These are phyloP conservation scores for Gibbula magus DNA, from an alignment of 2,888 invertebrate species.

Conservation along the genomic window DNA sequence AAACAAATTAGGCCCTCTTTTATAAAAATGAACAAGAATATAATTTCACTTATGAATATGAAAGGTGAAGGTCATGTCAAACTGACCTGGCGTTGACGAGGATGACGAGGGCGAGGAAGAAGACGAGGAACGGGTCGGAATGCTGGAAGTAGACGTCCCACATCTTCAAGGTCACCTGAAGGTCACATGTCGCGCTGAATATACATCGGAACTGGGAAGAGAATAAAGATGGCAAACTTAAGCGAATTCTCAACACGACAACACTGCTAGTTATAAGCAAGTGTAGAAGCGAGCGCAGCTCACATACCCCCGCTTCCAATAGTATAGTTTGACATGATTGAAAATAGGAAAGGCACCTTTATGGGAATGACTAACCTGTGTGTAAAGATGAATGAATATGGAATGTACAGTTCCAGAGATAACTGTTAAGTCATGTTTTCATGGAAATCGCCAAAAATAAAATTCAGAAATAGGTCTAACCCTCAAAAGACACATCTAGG, in stretches of 20 bases:
- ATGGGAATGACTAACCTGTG: too few species aligned
- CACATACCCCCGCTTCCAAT: too few species aligned
- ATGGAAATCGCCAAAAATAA: too few species aligned
- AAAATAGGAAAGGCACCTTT: too few species aligned
- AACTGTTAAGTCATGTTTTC: too few species aligned
- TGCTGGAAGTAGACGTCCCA: constrained; percentile 98
- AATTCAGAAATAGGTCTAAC: too few species aligned
- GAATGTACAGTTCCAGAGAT: too few species aligned
- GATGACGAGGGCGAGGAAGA: constrained; percentile 95
- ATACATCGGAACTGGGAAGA: constrained; percentile 84
- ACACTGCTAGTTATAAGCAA: too few species aligned
- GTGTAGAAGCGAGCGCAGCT: too few species aligned
- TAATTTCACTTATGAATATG: neutral
- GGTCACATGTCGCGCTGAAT: constrained; percentile 89
- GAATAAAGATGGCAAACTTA: constrained; percentile 37
- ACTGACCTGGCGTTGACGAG: constrained; percentile 89
- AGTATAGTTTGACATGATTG: too few species aligned
- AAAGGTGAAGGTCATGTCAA: neutral
- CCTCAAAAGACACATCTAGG: too few species aligned
- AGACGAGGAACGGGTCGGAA: constrained; percentile 95
- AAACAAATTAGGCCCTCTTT: neutral
- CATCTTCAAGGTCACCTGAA: constrained; percentile 90
- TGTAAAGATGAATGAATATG: too few species aligned
- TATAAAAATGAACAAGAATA: neutral
- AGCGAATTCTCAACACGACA: neutral